phyloP scores from a whole-genome alignment of 2,113 vertebrate species.

The Pelecanus crispus region DNA sequence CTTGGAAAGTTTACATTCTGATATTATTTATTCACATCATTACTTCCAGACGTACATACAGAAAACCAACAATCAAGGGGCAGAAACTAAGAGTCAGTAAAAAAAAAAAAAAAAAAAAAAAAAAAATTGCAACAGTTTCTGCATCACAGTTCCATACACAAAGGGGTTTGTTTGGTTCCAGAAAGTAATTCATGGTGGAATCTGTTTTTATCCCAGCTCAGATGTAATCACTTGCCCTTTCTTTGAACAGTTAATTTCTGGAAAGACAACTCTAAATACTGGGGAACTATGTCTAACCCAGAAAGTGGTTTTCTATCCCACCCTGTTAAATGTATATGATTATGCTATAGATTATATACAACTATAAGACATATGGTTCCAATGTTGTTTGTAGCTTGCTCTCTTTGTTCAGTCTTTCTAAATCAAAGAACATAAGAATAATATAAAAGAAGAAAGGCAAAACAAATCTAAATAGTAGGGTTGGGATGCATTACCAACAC shows the following conservation, averaged over 20 bases:
- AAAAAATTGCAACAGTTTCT: not conserved
- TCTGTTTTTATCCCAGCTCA: not conserved
- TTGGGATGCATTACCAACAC: not conserved
- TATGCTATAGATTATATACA: not conserved
- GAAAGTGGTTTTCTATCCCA: conserved; percentile 5
- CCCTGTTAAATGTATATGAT: not conserved
- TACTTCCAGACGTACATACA: conserved; percentile 4
- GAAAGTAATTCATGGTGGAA: not conserved
- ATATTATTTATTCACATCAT: not conserved
- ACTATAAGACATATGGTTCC: conserved; percentile 24
- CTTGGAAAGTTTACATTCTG: not conserved
- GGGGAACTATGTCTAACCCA: not conserved
- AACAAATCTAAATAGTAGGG: not conserved
- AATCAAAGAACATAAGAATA: not conserved
- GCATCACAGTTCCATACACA: not conserved
- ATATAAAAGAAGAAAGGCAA: not conserved
- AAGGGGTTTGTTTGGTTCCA: not conserved
- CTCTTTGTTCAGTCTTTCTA: not conserved
- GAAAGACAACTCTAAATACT: conserved; percentile 1
- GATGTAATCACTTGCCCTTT: not conserved
- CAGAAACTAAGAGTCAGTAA: not conserved
- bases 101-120: not conserved
- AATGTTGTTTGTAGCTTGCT: not conserved
- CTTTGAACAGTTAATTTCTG: conserved; percentile 4
- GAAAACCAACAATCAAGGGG: conserved; percentile 8